Conservation (phyloP, 2,797 vertebrate species). For the Bovichtus variegatus region DNA sequence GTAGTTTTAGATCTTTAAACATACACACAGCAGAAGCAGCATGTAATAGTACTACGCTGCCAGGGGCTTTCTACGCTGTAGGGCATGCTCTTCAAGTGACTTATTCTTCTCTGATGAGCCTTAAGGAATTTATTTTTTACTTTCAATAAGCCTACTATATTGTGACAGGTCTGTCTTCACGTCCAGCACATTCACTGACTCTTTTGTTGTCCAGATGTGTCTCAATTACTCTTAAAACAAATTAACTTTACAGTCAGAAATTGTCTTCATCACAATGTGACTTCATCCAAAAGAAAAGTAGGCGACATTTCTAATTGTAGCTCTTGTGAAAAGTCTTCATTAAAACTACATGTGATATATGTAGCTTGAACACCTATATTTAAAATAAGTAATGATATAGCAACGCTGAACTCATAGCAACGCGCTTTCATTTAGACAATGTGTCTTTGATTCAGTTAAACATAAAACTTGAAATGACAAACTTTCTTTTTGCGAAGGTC, state of each 20-base stretch:
- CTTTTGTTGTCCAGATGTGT: background rate
- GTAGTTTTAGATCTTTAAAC: background rate
- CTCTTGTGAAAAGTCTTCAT: background rate
- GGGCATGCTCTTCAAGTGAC: conserved; percentile 24
- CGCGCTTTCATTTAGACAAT: background rate
- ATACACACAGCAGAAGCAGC: conserved; percentile 9
- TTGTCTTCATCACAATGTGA: background rate
- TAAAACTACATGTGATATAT: background rate
- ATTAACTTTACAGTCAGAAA: background rate
- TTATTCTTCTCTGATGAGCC: conserved; percentile 14
- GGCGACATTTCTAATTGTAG: background rate
- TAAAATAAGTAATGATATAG: background rate
- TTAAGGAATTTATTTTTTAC: conserved; percentile 25
- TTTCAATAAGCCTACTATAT: background rate
- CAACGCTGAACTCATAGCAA: background rate
- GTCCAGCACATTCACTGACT: background rate
- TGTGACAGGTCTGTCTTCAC: background rate
- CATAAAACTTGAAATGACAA: conserved; percentile 52
- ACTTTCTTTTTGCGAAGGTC: conserved; percentile 76
- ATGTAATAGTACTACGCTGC: conserved; percentile 15
- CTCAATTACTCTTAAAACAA: background rate
- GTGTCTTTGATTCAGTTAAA: conserved; percentile 10
- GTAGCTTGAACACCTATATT: background rate
- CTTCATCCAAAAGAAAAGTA: background rate
- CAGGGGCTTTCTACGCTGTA: conserved; percentile 21